Percentiles rank a stretch among this genome's conserved stretches.
phyloP scores from a whole-genome alignment of 2,888 invertebrate genomes.

The Creontiades dilutus region DNA sequence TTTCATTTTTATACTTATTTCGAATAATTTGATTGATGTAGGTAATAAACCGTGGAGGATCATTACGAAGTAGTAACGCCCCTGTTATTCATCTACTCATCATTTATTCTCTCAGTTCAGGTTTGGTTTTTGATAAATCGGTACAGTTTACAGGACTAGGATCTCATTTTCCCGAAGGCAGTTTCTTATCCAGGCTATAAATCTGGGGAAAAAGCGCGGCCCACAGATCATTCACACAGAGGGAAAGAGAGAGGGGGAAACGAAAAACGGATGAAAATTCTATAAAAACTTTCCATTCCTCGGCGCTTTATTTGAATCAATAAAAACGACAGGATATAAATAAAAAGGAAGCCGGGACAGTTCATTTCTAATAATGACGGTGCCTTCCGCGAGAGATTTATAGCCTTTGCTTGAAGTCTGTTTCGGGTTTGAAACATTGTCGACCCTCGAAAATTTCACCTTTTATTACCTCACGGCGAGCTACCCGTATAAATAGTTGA shows the following conservation, averaged over 20 bases:
- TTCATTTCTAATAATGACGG: conserved; percentile 13
- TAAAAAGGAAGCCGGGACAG: conserved; percentile 3
- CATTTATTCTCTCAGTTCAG: too few species aligned
- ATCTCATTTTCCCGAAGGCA: too few species aligned
- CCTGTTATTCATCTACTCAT: too few species aligned
- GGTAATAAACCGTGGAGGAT: too few species aligned
- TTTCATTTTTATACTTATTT: too few species aligned
- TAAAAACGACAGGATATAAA: conserved; percentile 1
- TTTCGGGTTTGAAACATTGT: neutral
- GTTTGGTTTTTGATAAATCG: too few species aligned
- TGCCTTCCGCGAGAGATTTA: neutral
- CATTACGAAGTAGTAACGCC: too few species aligned
- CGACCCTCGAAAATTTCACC: neutral
- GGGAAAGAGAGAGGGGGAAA: too few species aligned
- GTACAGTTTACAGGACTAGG: too few species aligned
- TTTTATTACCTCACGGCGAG: neutral
- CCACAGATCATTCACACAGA: neutral
- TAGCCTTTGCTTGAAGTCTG: neutral
- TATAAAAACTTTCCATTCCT: neutral
- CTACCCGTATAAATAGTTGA: too few species aligned
- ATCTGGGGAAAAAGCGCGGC: neutral
- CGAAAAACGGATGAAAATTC: neutral
- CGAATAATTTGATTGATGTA: too few species aligned
- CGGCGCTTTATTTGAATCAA: neutral
- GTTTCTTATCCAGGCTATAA: neutral